Evolutionary conservation across 2,113 vertebrate species (phyloP).

Genomic region (Microcebus tavaratra): DNA sequence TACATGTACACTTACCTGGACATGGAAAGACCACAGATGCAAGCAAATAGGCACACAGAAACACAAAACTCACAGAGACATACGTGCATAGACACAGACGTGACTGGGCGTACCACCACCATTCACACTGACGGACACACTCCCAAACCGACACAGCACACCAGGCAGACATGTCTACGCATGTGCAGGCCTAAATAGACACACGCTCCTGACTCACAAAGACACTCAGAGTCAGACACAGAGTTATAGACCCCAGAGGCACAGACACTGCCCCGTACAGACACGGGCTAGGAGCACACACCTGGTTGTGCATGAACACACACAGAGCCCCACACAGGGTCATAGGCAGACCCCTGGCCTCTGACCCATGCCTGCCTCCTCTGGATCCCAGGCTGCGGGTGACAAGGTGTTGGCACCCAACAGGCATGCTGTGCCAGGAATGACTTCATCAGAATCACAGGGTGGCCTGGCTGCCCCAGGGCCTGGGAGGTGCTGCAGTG

Average conservation of each 20-base stretch:
- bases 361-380: not conserved
- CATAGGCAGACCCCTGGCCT: not conserved
- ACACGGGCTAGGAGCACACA: not conserved
- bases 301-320: accelerated
- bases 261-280: not conserved
- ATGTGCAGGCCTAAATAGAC: not conserved
- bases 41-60: not conserved
- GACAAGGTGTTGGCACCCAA: conserved; percentile 23
- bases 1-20: accelerated
- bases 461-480: not conserved
- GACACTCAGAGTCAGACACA: not conserved
- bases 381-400: not conserved
- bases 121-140: not conserved
- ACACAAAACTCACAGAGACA: not conserved
- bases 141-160: too few relatives aligned
- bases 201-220: not conserved
- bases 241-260: not conserved
- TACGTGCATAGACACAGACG: not conserved
- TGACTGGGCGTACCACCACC: not conserved
- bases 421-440: conserved; percentile 30
- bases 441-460: conserved; percentile 55
- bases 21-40: not conserved
- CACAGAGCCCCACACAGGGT: not conserved
- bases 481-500: not conserved
- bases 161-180: not conserved